Conservation (phyloP, 2,888 invertebrate genomes). For the Pollenia griseotomentosa region DNA sequence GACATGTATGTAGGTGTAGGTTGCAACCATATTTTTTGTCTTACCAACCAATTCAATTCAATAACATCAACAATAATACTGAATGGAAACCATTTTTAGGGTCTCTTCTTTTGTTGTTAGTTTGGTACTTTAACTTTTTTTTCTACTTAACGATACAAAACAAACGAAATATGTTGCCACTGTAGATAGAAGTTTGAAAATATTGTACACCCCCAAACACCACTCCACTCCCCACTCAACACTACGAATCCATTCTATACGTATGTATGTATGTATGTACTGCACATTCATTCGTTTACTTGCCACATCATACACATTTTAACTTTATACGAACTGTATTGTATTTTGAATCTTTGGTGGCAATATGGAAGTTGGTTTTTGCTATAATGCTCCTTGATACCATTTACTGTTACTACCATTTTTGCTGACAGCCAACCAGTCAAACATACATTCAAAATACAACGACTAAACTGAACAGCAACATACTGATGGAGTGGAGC, state of each 20-base stretch:
- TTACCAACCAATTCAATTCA: conserved; percentile 66
- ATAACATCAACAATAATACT: conserved; percentile 53
- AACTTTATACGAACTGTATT: conserved; percentile 20
- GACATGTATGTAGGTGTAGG: conserved; percentile 50
- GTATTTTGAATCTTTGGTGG: conserved; percentile 62
- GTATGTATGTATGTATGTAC: background rate
- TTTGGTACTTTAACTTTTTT: conserved; percentile 10
- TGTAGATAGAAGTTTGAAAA: conserved; percentile 45
- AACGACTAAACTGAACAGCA: conserved; percentile 22
- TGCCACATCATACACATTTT: background rate
- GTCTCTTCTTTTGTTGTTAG: conserved; percentile 42
- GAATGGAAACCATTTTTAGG: conserved; percentile 71
- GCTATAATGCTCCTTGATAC: conserved; percentile 69
- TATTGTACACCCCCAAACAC: conserved; percentile 22
- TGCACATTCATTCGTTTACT: conserved; percentile 12
- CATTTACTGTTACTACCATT: conserved; percentile 72
- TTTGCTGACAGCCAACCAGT: conserved; percentile 59
- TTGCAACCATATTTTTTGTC: conserved; percentile 66
- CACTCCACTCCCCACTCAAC: background rate
- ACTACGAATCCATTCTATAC: background rate
- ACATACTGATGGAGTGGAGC: background rate
- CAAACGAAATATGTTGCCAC: conserved; percentile 50
- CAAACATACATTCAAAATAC: conserved; percentile 34
- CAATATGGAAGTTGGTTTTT: conserved; percentile 69
- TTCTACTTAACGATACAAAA: conserved; percentile 26